Evolutionary conservation across 2,797 vertebrate species (phyloP).

Genomic region (Alosa sapidissima): DNA sequence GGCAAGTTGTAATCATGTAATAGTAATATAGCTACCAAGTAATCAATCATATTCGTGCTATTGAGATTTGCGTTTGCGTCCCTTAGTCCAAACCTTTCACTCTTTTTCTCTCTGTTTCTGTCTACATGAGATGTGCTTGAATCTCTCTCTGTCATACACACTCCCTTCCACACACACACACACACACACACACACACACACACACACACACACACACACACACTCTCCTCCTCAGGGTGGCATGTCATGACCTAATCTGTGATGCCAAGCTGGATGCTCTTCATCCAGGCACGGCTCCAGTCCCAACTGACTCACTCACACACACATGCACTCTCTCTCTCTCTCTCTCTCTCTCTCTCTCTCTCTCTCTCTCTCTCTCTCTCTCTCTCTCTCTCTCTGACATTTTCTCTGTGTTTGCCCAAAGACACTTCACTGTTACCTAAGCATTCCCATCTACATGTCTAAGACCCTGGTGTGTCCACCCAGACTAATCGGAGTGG

Average conservation of each 20-base stretch:
- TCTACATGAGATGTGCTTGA: background rate
- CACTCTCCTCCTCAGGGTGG: background rate
- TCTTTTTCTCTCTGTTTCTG: constrained; percentile 30
- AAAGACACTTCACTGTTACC: constrained; percentile 8
- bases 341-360: constrained; percentile 9
- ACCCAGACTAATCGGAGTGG: background rate
- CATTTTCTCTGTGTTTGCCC: constrained; percentile 22
- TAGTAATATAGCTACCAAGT: background rate
- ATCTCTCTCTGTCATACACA: background rate
- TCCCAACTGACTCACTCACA: constrained; percentile 17
- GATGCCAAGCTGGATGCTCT: constrained; percentile 23
- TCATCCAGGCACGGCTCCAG: constrained; percentile 13
- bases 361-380: background rate
- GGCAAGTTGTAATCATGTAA: background rate
- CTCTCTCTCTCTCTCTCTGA: background rate
- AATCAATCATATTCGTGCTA: background rate
- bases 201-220: background rate
- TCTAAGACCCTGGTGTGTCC: background rate
- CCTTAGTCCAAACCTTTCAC: background rate
- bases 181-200: constrained; percentile 4
- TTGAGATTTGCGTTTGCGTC: background rate
- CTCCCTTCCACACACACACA: background rate
- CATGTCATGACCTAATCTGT: constrained; percentile 25
- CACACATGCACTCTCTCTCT: background rate
- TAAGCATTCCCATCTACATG: constrained; percentile 3